Evolutionary conservation across 2,797 vertebrate species (phyloP), one percentile per base, ranked within the genome.

Genomic region (Peromyscus melanophrys): DNA sequence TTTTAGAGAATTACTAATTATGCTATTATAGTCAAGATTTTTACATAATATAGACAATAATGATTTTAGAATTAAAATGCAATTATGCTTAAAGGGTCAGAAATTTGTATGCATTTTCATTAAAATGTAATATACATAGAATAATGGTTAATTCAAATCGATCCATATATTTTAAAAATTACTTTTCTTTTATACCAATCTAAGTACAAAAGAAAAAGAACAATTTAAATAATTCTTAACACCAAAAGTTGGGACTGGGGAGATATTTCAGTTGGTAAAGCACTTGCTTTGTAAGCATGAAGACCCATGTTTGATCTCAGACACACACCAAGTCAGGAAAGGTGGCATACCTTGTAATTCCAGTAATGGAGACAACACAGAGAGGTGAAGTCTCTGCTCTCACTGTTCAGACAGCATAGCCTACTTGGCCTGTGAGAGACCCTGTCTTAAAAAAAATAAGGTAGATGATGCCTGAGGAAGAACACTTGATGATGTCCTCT

Each of bases 51-150:
- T 52, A 52, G 19, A 91, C 8, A 89, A 55, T 59, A 76, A 61
- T 61, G 7, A 55, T 87, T 90, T 96, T 77, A 55, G n/a, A 55
- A 84, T 90, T 52, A 92, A 94, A 73, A 86, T 71, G 5, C 69
- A 96, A 77, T 73, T 81, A 25, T 94, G 40, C 46, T 59, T 57
- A 83, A 85, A 89, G 73, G 14, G 37, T 73, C 65, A 16, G 63
- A 80, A 77, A 76, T 96, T 40, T 93, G n/a, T 31, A 12, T 90
- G n/a, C 9, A 73, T 82, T 92, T 71, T 57, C 89, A 88, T 88
- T 76, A 40, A 46, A 34, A 57, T 40, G 25, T 52, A 87, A 75
- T 88, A 57, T 31, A 31, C 52, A 43, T 23, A 43, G 10, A 40
- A 57, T 57, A 89, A 31, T 55, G 4, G 34, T 87, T 80, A 84